Percentiles rank a stretch among this genome's conserved stretches.
Evolutionary conservation across 2,113 vertebrate genomes (phyloP).

Genomic region (Marcusenius ussheri): DNA sequence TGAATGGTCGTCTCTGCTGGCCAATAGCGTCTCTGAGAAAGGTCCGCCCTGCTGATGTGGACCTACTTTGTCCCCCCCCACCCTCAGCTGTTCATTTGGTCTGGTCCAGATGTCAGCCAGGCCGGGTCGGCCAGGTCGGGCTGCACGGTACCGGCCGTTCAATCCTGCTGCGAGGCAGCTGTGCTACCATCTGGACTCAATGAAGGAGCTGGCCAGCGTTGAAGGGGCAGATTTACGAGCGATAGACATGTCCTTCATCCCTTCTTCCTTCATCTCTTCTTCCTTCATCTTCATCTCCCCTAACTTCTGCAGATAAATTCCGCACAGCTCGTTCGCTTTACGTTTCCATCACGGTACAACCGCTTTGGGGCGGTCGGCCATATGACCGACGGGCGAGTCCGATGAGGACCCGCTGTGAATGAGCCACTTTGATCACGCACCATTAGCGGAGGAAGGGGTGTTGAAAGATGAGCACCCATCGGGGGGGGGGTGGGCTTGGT

Average conservation of each 20-base stretch:
- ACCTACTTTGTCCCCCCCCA: not conserved
- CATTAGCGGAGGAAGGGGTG: not conserved
- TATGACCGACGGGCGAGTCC: not conserved
- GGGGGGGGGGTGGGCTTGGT: not conserved
- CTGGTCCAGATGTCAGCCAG: not conserved
- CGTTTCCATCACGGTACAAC: not conserved
- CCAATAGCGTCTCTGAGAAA: not conserved
- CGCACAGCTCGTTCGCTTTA: not conserved
- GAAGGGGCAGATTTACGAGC: constrained; percentile 45
- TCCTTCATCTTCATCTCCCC: not conserved
- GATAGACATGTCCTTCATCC: constrained; percentile 33
- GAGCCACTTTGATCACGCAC: not conserved
- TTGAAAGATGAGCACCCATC: not conserved
- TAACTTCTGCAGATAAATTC: not conserved
- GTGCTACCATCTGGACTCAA: constrained; percentile 52
- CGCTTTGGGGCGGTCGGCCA: not conserved
- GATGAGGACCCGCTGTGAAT: not conserved
- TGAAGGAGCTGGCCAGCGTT: constrained; percentile 43
- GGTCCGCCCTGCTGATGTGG: not conserved
- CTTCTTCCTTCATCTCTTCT: constrained; percentile 34
- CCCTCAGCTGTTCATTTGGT: not conserved
- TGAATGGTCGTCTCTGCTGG: not conserved
- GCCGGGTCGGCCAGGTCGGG: not conserved
- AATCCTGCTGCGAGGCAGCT: constrained; percentile 44
- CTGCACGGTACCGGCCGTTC: not conserved